Percentiles rank a stretch among this genome's conserved stretches.
These are phyloP conservation scores for Sylvicapra grimmia DNA, from an alignment of 2,113 vertebrate genomes.

Conservation along the genomic window DNA sequence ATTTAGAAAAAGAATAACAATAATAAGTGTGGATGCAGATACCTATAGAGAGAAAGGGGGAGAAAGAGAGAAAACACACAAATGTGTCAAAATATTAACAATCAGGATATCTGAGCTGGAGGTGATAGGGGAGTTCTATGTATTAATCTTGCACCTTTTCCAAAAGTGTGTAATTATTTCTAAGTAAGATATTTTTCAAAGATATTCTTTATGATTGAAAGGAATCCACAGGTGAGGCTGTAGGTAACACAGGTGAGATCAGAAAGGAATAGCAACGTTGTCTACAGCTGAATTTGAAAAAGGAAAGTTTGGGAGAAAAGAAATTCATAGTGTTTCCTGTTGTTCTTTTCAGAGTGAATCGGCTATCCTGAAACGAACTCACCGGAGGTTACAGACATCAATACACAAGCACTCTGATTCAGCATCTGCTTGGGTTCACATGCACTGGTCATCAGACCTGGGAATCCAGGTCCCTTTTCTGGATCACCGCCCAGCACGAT, in stretches of 20 bases:
- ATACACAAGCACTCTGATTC: background rate
- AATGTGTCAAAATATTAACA: slow-evolving; percentile 2
- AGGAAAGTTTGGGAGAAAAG: background rate
- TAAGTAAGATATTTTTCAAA: slow-evolving; percentile 3
- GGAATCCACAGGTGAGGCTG: background rate
- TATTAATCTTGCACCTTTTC: background rate
- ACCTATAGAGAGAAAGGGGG: background rate
- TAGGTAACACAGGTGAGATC: background rate
- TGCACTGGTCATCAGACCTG: background rate
- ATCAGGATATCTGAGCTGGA: background rate
- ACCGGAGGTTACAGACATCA: background rate
- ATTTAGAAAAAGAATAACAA: slow-evolving; percentile 11
- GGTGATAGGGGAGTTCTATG: background rate
- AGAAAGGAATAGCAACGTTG: background rate
- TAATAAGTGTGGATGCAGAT: background rate
- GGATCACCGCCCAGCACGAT: background rate
- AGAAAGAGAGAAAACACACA: background rate
- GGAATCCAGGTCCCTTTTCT: background rate
- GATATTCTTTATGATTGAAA: background rate
- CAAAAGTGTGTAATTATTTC: slow-evolving; percentile 11
- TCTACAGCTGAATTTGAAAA: background rate
- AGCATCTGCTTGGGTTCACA: background rate
- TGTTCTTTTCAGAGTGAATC: background rate
- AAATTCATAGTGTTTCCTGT: background rate
- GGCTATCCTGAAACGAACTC: background rate